Evolutionary conservation across 2,888 invertebrate species (phyloP), one percentile per base, ranked within the genome.

Genomic region (Idaea biselata): DNA sequence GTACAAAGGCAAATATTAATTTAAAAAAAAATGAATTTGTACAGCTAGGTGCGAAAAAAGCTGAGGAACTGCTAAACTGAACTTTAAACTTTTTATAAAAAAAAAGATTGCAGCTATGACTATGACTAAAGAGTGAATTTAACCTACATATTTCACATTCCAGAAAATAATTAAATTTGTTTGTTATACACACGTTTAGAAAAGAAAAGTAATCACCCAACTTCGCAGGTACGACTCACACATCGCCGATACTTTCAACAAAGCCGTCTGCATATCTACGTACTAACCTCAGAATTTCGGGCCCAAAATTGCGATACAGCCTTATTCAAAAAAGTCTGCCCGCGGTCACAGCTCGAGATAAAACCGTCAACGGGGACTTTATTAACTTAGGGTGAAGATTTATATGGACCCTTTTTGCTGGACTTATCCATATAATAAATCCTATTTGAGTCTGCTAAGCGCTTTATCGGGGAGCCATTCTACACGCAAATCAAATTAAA

Each of bases 401-500:
- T 89, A 89, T 88, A 82, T 73, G 81, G 76, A 81, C 81, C 85
- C 84, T 88, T 90, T 89, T 87, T 84, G 80, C 74, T 72, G 78
- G 78, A 84, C 83, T 84, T 88, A 87, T 87, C 86, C 86, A 79
- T 78, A 78, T 78, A 82, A 88, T 90, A 91, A 89, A 90, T 89
- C 83, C 84, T 75, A 77, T 85, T 83, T 79, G 81, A 79, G 81
- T 83, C 79, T 78, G 75, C 82, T 87, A 88, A 88, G 85, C 87
- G 80, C 79, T 87, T 87, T 90, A 89, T 90, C 89, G 78, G 78
- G 67, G 74, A 73, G 73, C 83, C 81, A 78, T 83, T 84, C 77
- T 77, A 79, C 80, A 84, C 84, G 87, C 89, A 87, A 90, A 88
- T 89, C 88, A 88, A 88, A 88, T 89, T 86, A 86, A 81, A 83